Evolutionary conservation across 2,888 invertebrate genomes (phyloP).

Genomic region (Orchesellides sinensis): DNA sequence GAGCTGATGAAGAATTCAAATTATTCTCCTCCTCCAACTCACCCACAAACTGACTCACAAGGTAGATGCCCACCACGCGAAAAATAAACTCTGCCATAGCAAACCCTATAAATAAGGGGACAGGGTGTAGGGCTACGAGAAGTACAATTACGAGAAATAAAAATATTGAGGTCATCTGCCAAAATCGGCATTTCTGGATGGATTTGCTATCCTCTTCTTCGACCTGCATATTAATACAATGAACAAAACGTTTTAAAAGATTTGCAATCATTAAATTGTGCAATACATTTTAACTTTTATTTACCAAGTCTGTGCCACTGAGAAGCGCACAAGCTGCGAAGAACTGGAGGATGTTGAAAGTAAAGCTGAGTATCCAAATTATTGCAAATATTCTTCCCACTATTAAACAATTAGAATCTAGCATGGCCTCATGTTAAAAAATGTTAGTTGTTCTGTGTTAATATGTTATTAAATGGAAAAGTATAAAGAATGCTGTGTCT

Average conservation of each 20-base stretch:
- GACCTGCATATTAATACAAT: conserved; percentile 45
- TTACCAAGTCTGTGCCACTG: conserved; percentile 69
- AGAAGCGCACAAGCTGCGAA: conserved; percentile 71
- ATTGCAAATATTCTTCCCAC: conserved; percentile 67
- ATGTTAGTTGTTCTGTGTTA: background rate
- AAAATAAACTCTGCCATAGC: conserved; percentile 65
- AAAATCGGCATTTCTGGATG: conserved; percentile 71
- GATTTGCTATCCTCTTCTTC: conserved; percentile 71
- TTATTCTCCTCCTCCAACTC: conserved; percentile 69
- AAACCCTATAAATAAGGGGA: conserved; percentile 59
- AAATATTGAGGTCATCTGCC: conserved; percentile 70
- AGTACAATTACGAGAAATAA: conserved; percentile 67
- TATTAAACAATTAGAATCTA: too few species aligned
- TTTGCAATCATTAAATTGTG: background rate
- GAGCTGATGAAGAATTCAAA: conserved; percentile 65
- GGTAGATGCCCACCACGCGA: conserved; percentile 66
- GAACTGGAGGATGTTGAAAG: conserved; percentile 71
- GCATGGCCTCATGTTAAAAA: background rate
- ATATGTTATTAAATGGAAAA: background rate
- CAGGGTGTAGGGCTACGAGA: conserved; percentile 64
- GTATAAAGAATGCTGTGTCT: background rate
- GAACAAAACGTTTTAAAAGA: background rate
- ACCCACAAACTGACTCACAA: conserved; percentile 67
- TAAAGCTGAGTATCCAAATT: conserved; percentile 70
- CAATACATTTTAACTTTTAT: background rate